Evolutionary conservation across 2,888 invertebrate species (phyloP), one percentile per base, ranked within the genome.

Genomic region (Odontocolon sp.): DNA sequence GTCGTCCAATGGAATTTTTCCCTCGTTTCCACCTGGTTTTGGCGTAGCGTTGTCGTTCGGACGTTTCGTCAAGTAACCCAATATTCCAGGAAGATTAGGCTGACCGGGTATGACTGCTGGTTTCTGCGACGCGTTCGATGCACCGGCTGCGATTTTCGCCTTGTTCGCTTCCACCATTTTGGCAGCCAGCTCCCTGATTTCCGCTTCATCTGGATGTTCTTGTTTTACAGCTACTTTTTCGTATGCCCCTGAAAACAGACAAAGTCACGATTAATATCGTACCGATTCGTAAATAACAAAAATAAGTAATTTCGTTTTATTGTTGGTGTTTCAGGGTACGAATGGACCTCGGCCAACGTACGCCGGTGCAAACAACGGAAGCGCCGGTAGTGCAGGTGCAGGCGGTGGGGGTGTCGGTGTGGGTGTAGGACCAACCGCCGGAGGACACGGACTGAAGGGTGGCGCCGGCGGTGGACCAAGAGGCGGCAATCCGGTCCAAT

Each of bases 81-180:
- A 79, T 40, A 87, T 88, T 59, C 86, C 85, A 18, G 61, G 92
- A 90, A 80, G 91, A 80, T 79, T 84, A 90, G 84, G 91, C 80
- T 83, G 84, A 38, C 47, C 59, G 8, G 80, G 79, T 8, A 76
- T 68, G 8, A 82, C 81, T 28, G 84, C 77, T n/a, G 83, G 68
- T 21, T 79, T 63, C 40, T 81, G 80, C 14, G 80, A 79, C 74
- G 75, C 81, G 63, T 84, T 80, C 79, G 89, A 70, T 40, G 78
- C 63, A 47, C 79, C 83, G 69, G 93, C 91, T 77, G 93, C 93
- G 89, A 92, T 91, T 89, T 92, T 92, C 83, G 94, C 94, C 90
- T 95, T 95, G 90, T 96, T 94, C 74, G 95, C 95, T 91, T 96
- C 96, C 91, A 95, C 94, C 94, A 97, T 95, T 91, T 96, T 96